These are phyloP conservation scores for Yponomeuta cagnagella DNA, from an alignment of 2,888 invertebrate genomes.

Conservation along the genomic window DNA sequence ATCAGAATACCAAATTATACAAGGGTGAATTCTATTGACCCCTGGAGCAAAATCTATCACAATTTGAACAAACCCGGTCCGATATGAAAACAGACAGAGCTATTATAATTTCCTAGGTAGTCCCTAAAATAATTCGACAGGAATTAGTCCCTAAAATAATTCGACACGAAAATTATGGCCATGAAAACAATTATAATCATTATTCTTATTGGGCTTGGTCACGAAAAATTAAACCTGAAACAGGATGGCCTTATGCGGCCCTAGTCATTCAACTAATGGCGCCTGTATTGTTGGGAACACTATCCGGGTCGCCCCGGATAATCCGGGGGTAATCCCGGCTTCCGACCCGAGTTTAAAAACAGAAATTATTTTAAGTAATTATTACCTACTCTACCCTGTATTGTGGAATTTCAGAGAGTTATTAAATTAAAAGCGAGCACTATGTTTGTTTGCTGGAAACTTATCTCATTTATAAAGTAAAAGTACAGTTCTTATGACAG, in stretches of 20 bases:
- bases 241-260: neutral
- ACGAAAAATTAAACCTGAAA: neutral
- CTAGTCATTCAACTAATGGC: conserved; percentile 9
- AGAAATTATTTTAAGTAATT: conserved; percentile 4
- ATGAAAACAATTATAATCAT: neutral
- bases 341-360: neutral
- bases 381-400: neutral
- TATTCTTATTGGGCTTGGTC: neutral
- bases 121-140: no score
- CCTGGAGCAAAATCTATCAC: no score
- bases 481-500: no score
- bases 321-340: conserved; percentile 12
- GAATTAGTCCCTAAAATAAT: no score
- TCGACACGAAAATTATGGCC: neutral
- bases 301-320: conserved; percentile 6
- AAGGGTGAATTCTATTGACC: no score
- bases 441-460: neutral
- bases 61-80: no score
- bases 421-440: neutral
- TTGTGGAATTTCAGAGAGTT: neutral
- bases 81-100: no score
- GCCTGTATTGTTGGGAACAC: neutral
- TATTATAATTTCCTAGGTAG: no score
- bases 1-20: no score
- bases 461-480: neutral